Evolutionary conservation across 2,888 invertebrate species (phyloP), one percentile per base, ranked within the genome.

Genomic region (Synanthedon tipuliformis): DNA sequence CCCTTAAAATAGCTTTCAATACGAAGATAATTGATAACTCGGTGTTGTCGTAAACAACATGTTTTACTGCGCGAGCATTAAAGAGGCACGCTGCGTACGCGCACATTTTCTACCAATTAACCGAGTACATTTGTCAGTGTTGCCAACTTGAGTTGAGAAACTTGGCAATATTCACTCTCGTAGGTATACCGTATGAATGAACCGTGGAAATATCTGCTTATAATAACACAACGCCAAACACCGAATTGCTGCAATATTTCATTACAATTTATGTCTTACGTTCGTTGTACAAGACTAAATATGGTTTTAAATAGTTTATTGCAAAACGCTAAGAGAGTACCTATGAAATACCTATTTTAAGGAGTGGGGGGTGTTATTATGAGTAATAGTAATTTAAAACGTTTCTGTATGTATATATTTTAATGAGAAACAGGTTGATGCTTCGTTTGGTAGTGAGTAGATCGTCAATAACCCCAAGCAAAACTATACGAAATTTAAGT

Each of bases 81-180:
- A 13, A 61, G 59, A 57, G 56, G 64, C 58, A 58, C 57, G 66
- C 65, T 57, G 58, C 61, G 63, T 57, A 45, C 34, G 64, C 60
- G 65, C 65, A 61, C 60, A 62, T 69, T 71, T 77, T 73, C 76
- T 62, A 71, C 78, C 80, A 81, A 81, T 82, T 81, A 81, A 75
- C 72, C 59, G 64, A 57, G 64, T 66, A 71, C 71, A 78, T 79
- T 80, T 78, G 79, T 78, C 77, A 74, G 73, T 62, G 63, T 58
- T 59, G 34, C 34, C 34, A 34, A 34, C 34, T 34, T 34, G 34
- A 60, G 61, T 41, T 70, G 73, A 77, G 68, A 73, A 76, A 78
- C 74, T 40, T 13, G 15, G 40, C 40, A 40, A 11, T 34, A 51
- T 16, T 51, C 12, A 51, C 13, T 45, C 34, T 45, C n/a, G 13